Evolutionary conservation across 2,113 vertebrate genomes (phyloP).

Genomic region (Gambusia holbrooki): DNA sequence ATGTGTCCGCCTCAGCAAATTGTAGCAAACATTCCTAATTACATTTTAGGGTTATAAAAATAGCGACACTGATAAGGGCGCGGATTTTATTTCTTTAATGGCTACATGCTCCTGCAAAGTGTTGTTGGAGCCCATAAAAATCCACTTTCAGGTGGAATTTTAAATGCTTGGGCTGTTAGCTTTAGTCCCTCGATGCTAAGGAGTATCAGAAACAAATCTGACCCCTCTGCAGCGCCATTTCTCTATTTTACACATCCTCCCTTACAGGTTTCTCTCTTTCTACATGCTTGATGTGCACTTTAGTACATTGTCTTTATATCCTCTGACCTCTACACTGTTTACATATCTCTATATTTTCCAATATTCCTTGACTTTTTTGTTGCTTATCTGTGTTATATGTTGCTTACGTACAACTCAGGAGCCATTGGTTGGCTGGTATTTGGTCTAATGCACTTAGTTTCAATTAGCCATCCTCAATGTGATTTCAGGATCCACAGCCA

Average conservation of each 20-base stretch:
- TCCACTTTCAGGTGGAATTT: constrained; percentile 34
- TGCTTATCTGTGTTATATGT: not conserved
- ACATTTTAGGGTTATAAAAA: constrained; percentile 71
- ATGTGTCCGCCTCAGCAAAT: constrained; percentile 64
- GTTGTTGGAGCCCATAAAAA: constrained; percentile 60
- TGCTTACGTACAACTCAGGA: not conserved
- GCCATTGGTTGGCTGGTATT: not conserved
- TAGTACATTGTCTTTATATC: not conserved
- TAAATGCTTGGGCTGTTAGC: constrained; percentile 54
- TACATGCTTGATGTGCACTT: constrained; percentile 7
- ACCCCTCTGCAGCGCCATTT: constrained; percentile 23
- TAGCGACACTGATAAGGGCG: constrained; percentile 71
- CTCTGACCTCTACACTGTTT: not conserved
- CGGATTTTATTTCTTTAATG: constrained; percentile 57
- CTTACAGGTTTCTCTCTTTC: not conserved
- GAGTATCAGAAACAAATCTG: constrained; percentile 54
- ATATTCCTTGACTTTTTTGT: not conserved
- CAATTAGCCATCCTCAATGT: not conserved
- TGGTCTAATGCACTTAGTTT: not conserved
- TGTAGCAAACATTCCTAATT: constrained; percentile 65
- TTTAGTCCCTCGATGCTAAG: constrained; percentile 42
- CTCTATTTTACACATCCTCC: constrained; percentile 1
- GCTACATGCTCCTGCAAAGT: constrained; percentile 45
- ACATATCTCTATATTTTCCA: not conserved
- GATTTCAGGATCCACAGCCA: not conserved